phyloP scores from a whole-genome alignment of 2,113 vertebrate species.

The Hippolais icterina region DNA sequence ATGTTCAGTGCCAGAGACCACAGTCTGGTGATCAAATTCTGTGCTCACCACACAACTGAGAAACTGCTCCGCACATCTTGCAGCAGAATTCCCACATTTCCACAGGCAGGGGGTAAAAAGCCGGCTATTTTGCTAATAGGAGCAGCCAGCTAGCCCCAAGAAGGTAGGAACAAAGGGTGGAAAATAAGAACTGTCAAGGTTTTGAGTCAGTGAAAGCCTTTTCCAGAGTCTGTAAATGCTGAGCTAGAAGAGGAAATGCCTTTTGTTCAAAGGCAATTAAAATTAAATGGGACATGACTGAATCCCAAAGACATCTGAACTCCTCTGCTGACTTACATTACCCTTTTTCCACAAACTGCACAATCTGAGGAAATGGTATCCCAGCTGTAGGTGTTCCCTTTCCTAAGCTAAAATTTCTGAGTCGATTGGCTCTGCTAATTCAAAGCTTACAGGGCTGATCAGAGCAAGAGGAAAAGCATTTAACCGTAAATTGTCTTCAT shows the following conservation, averaged over 20 bases:
- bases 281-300: slow-evolving; percentile 47
- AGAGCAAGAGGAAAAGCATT: neutral
- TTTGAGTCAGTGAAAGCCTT: slow-evolving; percentile 40
- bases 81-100: slow-evolving; percentile 6
- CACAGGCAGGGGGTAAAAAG: neutral
- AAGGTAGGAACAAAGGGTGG: neutral
- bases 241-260: slow-evolving; percentile 24
- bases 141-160: slow-evolving; percentile 20
- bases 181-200: slow-evolving; percentile 4
- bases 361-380: neutral
- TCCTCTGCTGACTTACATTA: slow-evolving; percentile 6
- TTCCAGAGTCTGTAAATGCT: slow-evolving; percentile 17
- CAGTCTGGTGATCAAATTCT: neutral
- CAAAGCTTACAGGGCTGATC: neutral
- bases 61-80: neutral
- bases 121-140: neutral
- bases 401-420: neutral
- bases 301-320: slow-evolving; percentile 11
- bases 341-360: neutral
- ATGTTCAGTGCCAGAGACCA: neutral
- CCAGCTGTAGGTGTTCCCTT: neutral
- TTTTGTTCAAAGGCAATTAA: slow-evolving; percentile 67
- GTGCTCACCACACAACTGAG: neutral
- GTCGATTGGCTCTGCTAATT: neutral
- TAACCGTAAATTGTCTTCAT: neutral